phyloP scores from a whole-genome alignment of 1,140 invertebrate species.

The Leucophenga varia region DNA sequence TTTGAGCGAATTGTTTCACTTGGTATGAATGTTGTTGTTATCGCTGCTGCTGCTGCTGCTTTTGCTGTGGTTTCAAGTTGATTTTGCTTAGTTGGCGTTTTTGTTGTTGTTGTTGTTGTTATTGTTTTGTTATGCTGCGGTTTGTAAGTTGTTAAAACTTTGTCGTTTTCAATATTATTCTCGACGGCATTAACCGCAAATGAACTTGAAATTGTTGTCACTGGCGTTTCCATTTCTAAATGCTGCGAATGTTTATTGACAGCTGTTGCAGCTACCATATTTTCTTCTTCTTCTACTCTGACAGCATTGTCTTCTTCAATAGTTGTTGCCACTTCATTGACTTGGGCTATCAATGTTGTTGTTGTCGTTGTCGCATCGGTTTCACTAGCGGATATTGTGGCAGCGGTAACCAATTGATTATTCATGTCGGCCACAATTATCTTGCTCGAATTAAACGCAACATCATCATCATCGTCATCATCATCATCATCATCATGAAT shows the following conservation, averaged over 20 bases:
- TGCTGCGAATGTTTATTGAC: too few relatives aligned
- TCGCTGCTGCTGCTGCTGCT: conserved; percentile 3
- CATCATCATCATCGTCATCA: not conserved
- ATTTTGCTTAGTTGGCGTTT: conserved; percentile 1
- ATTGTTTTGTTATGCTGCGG: not conserved
- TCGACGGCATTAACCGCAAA: too few relatives aligned
- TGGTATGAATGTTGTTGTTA: conserved; percentile 3
- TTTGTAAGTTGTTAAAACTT: too few relatives aligned
- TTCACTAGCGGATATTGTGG: not conserved
- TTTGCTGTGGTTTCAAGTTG: not conserved
- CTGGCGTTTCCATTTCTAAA: too few relatives aligned
- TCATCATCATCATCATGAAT: not conserved
- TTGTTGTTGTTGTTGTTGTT: not conserved
- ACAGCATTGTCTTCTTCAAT: not conserved
- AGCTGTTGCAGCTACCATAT: too few relatives aligned
- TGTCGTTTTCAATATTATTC: too few relatives aligned
- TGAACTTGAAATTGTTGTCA: too few relatives aligned
- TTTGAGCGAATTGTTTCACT: not conserved
- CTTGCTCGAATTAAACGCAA: too few relatives aligned
- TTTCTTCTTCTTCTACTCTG: too few relatives aligned
- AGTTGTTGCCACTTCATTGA: not conserved
- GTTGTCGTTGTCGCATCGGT: not conserved
- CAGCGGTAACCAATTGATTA: too few relatives aligned
- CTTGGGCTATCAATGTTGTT: not conserved
- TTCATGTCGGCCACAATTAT: too few relatives aligned